These are phyloP conservation scores for Apus apus DNA, from an alignment of 2,113 vertebrate genomes.

Conservation along the genomic window DNA sequence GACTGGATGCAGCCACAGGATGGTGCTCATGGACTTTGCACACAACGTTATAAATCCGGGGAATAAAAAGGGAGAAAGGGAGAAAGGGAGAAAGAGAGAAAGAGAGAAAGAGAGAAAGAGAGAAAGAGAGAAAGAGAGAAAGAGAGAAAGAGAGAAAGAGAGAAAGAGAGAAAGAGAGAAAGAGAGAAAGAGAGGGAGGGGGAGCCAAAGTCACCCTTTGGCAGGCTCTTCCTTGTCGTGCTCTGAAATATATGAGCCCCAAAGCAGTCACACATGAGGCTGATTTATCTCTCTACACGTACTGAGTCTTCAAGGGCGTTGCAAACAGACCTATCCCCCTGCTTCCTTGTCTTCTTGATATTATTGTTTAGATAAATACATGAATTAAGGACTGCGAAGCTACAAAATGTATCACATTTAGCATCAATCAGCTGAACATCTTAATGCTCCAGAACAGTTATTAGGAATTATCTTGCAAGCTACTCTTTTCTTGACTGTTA, in stretches of 20 bases:
- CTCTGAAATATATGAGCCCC: neutral
- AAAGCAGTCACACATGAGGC: neutral
- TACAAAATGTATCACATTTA: neutral
- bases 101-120: neutral
- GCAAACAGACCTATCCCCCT: neutral
- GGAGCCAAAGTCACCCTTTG: neutral
- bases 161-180: too few relatives aligned
- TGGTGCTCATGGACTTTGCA: conserved; percentile 50
- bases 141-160: too few relatives aligned
- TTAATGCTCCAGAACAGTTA: neutral
- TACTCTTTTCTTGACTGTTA: neutral
- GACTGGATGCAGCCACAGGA: conserved; percentile 22
- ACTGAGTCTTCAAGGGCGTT: neutral
- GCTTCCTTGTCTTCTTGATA: neutral
- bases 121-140: too few relatives aligned
- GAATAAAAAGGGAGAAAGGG: neutral
- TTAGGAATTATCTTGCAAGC: neutral
- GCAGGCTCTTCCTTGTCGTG: neutral
- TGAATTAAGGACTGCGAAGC: neutral
- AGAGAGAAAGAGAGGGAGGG: neutral
- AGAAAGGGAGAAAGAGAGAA: too few relatives aligned
- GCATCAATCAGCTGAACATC: neutral
- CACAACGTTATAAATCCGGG: neutral
- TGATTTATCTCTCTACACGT: neutral
- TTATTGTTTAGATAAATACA: neutral